A percentile compares a stretch with the other conserved stretches of the same genome.
Evolutionary conservation across 2,888 invertebrate species (phyloP).

Genomic region (Ectropis crepuscularia): DNA sequence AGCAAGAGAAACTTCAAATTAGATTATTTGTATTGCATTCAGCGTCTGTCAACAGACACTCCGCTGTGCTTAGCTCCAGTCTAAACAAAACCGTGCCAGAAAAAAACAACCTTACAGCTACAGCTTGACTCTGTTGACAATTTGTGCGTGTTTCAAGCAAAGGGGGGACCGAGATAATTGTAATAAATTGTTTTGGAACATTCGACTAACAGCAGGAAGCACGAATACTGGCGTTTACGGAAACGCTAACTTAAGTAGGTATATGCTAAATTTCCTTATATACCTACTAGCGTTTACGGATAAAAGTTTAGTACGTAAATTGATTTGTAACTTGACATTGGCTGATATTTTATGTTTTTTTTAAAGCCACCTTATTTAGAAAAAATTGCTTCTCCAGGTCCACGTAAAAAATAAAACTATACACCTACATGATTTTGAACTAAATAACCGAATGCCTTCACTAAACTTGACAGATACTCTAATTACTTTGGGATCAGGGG

Average conservation of each 20-base stretch:
- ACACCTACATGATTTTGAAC: too few species aligned
- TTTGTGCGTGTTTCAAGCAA: conserved; percentile 15
- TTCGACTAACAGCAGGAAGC: not conserved
- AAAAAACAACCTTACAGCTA: conserved; percentile 18
- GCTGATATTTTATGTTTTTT: too few species aligned
- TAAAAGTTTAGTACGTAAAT: too few species aligned
- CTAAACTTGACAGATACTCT: too few species aligned
- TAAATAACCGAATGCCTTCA: too few species aligned
- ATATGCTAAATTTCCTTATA: too few species aligned
- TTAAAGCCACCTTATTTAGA: not conserved
- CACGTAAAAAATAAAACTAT: too few species aligned
- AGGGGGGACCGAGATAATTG: not conserved
- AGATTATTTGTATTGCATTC: conserved; percentile 37
- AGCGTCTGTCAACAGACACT: conserved; percentile 28
- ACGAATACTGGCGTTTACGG: too few species aligned
- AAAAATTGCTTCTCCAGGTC: not conserved
- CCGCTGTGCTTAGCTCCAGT: conserved; percentile 23
- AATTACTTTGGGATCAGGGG: too few species aligned
- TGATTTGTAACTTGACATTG: too few species aligned
- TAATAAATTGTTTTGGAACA: conserved; percentile 7
- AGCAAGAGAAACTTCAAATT: conserved; percentile 30
- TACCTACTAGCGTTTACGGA: too few species aligned
- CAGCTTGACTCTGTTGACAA: conserved; percentile 4
- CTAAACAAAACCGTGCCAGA: conserved; percentile 11
- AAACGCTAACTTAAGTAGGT: too few species aligned